Conservation (phyloP, 2,888 invertebrate species). For the Theodoxus fluviatilis region DNA sequence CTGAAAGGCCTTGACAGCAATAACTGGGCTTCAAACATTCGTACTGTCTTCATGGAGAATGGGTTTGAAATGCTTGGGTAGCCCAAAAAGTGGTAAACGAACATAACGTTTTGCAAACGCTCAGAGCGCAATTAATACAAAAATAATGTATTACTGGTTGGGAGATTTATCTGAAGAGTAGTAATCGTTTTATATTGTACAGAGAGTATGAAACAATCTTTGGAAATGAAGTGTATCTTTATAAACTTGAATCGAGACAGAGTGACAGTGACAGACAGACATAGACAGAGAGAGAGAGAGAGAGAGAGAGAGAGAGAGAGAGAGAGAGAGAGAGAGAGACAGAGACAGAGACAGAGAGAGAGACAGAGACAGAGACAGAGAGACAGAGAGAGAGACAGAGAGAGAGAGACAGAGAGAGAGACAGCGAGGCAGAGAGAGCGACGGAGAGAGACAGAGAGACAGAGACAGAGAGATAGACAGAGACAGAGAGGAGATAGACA, state of each 20-base stretch:
- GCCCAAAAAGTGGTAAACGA: too few species aligned
- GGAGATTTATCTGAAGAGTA: too few species aligned
- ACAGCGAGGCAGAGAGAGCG: background rate
- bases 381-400: conserved; percentile 9
- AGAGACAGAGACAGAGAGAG: conserved; percentile 16
- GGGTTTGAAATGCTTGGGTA: too few species aligned
- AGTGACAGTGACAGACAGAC: background rate
- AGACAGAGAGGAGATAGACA: background rate
- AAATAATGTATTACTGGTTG: too few species aligned
- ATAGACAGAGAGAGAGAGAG: background rate
- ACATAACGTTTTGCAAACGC: too few species aligned
- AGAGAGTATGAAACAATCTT: background rate
- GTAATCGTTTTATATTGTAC: too few species aligned
- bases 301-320: conserved; percentile 19
- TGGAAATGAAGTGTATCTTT: background rate
- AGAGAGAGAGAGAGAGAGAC: conserved; percentile 21
- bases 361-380: background rate
- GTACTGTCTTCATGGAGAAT: too few species aligned
- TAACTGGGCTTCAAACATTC: too few species aligned
- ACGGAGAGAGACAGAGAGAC: background rate
- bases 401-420: conserved; percentile 12
- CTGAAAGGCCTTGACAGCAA: too few species aligned
- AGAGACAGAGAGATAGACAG: background rate
- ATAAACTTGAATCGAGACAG: background rate
- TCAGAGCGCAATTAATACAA: too few species aligned